A percentile compares a stretch with the other conserved stretches of the same genome.
Evolutionary conservation across 2,888 invertebrate species (phyloP).

Genomic region (Chrysina gloriosa): DNA sequence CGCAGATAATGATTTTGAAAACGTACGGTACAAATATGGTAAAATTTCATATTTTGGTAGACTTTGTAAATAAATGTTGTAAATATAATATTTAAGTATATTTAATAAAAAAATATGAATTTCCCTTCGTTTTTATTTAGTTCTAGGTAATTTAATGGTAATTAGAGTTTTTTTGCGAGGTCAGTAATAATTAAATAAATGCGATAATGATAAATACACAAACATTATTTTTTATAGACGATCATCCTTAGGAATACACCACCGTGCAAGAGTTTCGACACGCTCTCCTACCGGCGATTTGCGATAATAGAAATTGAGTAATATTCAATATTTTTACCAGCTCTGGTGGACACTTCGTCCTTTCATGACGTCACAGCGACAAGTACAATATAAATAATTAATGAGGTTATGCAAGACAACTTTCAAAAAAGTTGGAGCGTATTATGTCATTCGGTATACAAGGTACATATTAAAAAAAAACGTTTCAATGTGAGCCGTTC

Average conservation of each 20-base stretch:
- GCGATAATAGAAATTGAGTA: too few relatives aligned
- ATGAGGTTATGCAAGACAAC: constrained; percentile 3
- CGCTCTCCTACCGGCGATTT: too few relatives aligned
- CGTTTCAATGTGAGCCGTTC: too few relatives aligned
- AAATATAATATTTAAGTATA: constrained; percentile 41
- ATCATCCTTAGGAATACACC: too few relatives aligned
- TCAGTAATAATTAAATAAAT: constrained; percentile 8
- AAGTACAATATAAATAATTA: constrained; percentile 4
- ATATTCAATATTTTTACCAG: too few relatives aligned
- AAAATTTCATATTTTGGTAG: constrained; percentile 38
- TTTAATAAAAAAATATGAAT: constrained; percentile 39
- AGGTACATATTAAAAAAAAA: too few relatives aligned
- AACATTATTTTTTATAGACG: not conserved
- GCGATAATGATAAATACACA: not conserved
- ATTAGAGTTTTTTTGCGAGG: not conserved
- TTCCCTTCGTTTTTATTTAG: constrained; percentile 34
- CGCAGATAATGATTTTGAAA: constrained; percentile 9
- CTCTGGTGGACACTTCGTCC: too few relatives aligned
- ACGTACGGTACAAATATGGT: constrained; percentile 39
- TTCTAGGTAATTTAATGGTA: not conserved
- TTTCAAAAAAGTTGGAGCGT: not conserved
- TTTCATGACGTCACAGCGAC: too few relatives aligned
- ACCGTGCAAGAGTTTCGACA: too few relatives aligned
- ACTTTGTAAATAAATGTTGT: constrained; percentile 40
- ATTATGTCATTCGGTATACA: constrained; percentile 8